Evolutionary conservation across 2,113 vertebrate genomes (phyloP).

Genomic region (Carassius auratus): DNA sequence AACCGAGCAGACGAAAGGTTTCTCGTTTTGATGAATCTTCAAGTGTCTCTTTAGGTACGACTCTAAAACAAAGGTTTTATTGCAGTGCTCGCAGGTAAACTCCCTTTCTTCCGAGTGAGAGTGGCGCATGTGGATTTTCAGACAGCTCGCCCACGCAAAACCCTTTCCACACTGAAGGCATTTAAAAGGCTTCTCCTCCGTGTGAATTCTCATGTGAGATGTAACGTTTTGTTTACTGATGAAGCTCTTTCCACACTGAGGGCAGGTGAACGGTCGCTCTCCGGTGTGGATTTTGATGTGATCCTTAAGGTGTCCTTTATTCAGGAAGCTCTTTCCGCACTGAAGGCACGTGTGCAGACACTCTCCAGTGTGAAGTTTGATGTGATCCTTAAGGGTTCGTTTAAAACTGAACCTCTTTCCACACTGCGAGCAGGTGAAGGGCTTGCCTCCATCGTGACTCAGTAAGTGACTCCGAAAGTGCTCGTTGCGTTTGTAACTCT

Average conservation of each 20-base stretch:
- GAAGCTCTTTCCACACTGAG: constrained; percentile 10
- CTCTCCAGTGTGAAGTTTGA: neutral
- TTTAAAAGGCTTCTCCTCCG: neutral
- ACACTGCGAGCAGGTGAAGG: neutral
- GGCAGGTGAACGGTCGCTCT: neutral
- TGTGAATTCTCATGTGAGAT: neutral
- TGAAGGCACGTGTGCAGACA: neutral
- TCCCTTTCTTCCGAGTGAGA: neutral
- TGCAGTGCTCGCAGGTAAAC: neutral
- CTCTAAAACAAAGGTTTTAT: neutral
- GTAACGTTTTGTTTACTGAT: neutral
- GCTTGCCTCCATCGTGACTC: neutral
- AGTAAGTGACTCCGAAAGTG: neutral
- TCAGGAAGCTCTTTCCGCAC: neutral
- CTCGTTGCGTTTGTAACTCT: neutral
- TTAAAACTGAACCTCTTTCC: neutral
- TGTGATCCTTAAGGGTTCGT: neutral
- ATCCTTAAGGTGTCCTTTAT: neutral
- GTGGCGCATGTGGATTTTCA: neutral
- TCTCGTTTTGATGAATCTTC: neutral
- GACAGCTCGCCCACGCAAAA: neutral
- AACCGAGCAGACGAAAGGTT: neutral
- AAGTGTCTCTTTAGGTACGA: neutral
- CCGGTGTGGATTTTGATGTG: neutral
- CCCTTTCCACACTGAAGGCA: neutral